phyloP scores from a whole-genome alignment of 1,140 invertebrate genomes.

The Sycophaga agraensis region DNA sequence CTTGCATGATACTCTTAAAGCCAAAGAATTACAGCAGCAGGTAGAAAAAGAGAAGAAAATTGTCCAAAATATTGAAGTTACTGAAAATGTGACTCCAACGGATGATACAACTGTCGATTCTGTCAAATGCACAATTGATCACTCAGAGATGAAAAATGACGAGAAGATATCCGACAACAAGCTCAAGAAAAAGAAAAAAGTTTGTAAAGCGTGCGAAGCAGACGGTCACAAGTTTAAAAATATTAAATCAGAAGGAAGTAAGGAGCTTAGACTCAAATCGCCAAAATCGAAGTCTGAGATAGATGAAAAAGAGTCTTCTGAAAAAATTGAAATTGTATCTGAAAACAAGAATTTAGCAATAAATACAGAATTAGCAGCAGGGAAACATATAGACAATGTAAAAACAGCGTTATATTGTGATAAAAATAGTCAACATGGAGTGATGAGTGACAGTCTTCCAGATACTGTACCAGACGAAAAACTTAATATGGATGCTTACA shows the following conservation, averaged over 20 bases:
- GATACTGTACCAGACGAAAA: not conserved
- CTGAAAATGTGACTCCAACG: too few relatives aligned
- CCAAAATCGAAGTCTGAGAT: constrained; percentile 27
- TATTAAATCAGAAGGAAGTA: constrained; percentile 46
- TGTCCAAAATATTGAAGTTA: too few relatives aligned
- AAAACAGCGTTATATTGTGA: not conserved
- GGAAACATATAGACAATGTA: not conserved
- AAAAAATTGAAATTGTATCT: not conserved
- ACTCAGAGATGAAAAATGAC: not conserved
- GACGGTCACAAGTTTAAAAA: constrained; percentile 36
- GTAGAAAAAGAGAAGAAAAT: too few relatives aligned
- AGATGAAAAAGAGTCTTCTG: constrained; percentile 26
- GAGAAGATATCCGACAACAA: not conserved
- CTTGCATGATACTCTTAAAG: constrained; percentile 8
- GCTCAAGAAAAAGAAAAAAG: constrained; percentile 15
- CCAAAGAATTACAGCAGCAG: not conserved
- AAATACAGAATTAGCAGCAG: not conserved
- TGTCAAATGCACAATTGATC: constrained; percentile 8
- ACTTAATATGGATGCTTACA: too few relatives aligned
- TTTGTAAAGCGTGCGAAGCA: constrained; percentile 18
- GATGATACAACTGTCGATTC: not conserved
- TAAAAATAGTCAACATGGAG: constrained; percentile 1
- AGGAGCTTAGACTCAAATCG: constrained; percentile 44
- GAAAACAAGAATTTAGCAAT: not conserved
- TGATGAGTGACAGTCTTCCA: not conserved